A percentile compares a stretch with the other conserved stretches of the same genome.
Conservation (phyloP, 2,888 invertebrate genomes). For the Pachycephus smyrnensis region DNA sequence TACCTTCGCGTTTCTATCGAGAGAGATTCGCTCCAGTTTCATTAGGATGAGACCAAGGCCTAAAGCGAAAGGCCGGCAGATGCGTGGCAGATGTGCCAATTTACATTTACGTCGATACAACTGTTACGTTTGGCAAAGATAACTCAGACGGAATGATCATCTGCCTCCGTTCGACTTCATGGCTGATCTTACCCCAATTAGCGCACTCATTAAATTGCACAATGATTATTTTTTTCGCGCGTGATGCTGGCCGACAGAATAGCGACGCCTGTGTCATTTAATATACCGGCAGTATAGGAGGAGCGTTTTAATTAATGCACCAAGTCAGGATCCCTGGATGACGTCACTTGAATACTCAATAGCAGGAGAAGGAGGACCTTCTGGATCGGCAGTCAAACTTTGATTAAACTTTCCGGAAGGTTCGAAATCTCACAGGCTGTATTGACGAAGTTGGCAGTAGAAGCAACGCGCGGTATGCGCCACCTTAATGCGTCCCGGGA, state of each 20-base stretch:
- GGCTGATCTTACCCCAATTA: not conserved
- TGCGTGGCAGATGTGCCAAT: not conserved
- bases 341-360: not conserved
- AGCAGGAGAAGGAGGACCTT: not conserved
- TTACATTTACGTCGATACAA: not conserved
- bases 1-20: not conserved
- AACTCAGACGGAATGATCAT: not conserved
- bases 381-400: constrained; percentile 11
- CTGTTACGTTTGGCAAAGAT: not conserved
- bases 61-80: not conserved
- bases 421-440: constrained; percentile 9
- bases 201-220: not conserved
- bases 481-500: not conserved
- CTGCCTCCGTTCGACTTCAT: not conserved
- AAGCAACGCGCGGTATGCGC: not conserved
- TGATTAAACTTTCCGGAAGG: constrained; percentile 28
- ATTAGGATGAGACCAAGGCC: not conserved
- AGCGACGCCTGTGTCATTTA: not conserved
- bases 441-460: not conserved
- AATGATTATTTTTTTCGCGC: not conserved
- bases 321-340: not conserved
- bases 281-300: not conserved
- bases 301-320: not conserved
- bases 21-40: not conserved
- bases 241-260: no score